Percentiles rank a stretch among this genome's conserved stretches.
phyloP scores from a whole-genome alignment of 2,113 vertebrate species.

The Rhynchomys soricoides region DNA sequence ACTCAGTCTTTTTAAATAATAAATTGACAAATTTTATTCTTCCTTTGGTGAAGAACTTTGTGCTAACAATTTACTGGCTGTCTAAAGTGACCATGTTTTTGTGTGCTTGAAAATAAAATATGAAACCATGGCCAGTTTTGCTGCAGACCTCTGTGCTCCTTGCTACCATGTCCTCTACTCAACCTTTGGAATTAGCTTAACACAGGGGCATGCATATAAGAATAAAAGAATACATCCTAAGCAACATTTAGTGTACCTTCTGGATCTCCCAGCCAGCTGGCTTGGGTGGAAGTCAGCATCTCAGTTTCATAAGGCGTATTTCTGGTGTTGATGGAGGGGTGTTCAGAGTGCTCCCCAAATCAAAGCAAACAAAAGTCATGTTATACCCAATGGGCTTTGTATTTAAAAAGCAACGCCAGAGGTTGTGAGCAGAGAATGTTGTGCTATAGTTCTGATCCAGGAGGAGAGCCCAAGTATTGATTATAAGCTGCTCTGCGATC shows the following conservation, averaged over 20 bases:
- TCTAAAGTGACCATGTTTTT: constrained; percentile 24
- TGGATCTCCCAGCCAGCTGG: constrained; percentile 41
- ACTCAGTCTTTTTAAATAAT: constrained; percentile 2
- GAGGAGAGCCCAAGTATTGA: background rate
- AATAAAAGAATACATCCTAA: constrained; percentile 35
- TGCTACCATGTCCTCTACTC: background rate
- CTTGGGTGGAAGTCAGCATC: constrained; percentile 7
- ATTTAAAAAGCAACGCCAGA: constrained; percentile 4
- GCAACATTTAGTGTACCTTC: constrained; percentile 11
- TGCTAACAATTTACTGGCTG: background rate
- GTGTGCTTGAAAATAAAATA: constrained; percentile 14
- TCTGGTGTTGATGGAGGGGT: constrained; percentile 49
- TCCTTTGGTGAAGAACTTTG: background rate
- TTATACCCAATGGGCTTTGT: constrained; percentile 7
- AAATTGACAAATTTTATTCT: constrained; percentile 34
- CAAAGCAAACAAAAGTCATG: constrained; percentile 21
- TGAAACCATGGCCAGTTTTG: constrained; percentile 35
- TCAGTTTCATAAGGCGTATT: background rate
- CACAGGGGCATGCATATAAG: constrained; percentile 26
- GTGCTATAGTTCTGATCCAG: background rate
- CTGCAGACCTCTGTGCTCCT: background rate
- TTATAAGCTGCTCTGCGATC: background rate
- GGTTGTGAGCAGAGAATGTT: background rate
- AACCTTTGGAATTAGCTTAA: constrained; percentile 43
- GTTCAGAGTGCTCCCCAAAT: background rate